These are phyloP conservation scores for Agrilus planipennis DNA, from an alignment of 1,140 invertebrate species.

Conservation along the genomic window DNA sequence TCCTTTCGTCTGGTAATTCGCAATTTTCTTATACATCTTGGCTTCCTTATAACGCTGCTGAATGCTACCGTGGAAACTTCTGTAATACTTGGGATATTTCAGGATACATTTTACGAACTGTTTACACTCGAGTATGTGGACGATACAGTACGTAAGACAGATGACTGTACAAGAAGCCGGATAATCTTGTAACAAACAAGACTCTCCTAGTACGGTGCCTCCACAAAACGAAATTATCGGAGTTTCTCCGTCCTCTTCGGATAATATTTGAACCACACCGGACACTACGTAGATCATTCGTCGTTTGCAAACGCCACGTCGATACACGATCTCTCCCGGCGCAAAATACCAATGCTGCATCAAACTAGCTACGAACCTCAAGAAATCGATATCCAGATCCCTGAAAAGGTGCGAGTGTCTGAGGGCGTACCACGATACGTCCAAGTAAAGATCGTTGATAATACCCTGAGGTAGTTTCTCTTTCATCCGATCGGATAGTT, in stretches of 20 bases:
- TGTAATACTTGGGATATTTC: conserved; percentile 9
- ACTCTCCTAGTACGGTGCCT: conserved; percentile 12
- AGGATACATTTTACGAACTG: conserved; percentile 7
- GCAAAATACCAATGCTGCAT: conserved; percentile 3
- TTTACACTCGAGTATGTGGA: conserved; percentile 7
- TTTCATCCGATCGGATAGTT: neutral
- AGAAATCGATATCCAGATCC: conserved; percentile 6
- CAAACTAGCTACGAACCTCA: conserved; percentile 1
- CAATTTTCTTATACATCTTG: neutral
- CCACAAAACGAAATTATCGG: conserved; percentile 11
- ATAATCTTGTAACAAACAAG: conserved; percentile 9
- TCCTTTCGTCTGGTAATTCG: neutral
- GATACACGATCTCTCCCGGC: conserved; percentile 7
- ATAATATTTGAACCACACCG: conserved; percentile 13
- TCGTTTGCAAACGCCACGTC: conserved; percentile 1
- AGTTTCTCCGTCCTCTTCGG: conserved; percentile 15
- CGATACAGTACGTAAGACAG: conserved; percentile 10
- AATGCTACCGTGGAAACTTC: neutral
- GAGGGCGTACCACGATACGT: conserved; percentile 10
- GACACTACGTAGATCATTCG: conserved; percentile 13
- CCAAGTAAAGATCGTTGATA: conserved; percentile 10
- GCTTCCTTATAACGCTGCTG: conserved; percentile 2
- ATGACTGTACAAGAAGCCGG: conserved; percentile 10
- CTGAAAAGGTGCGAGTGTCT: conserved; percentile 14
- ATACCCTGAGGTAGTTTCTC: conserved; percentile 6